Evolutionary conservation across 2,888 invertebrate genomes (phyloP).

Genomic region (Linyphia triangularis): DNA sequence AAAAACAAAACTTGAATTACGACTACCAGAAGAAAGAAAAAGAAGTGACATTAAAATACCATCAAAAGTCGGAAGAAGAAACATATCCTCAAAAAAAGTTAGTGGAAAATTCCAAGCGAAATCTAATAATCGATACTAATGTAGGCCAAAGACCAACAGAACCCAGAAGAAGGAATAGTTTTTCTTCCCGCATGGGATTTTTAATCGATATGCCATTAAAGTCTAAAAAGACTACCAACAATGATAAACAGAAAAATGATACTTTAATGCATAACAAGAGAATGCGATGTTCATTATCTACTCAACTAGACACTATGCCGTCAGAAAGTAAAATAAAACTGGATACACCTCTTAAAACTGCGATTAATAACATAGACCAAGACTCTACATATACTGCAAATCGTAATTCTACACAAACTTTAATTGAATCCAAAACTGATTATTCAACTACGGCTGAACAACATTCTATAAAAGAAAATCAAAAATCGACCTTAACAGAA

Average conservation of each 20-base stretch:
- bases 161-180: neutral
- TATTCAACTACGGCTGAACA: neutral
- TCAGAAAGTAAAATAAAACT: neutral
- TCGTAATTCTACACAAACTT: neutral
- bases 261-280: neutral
- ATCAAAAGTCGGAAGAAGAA: neutral
- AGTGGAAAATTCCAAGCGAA: neutral
- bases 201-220: neutral
- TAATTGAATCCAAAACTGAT: neutral
- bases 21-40: neutral
- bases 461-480: neutral
- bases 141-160: neutral
- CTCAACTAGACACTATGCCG: neutral
- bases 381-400: neutral
- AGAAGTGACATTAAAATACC: neutral
- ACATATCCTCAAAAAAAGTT: neutral
- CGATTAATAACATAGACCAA: neutral
- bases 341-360: neutral
- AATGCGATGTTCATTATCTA: neutral
- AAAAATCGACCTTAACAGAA: neutral
- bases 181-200: slow-evolving; percentile 4
- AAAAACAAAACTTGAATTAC: neutral
- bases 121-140: neutral
- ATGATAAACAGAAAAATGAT: neutral
- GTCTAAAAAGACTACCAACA: neutral